Percentiles rank a stretch among this genome's conserved stretches.
Conservation (phyloP, 2,888 invertebrate species). For the Oscheius sp. region DNA sequence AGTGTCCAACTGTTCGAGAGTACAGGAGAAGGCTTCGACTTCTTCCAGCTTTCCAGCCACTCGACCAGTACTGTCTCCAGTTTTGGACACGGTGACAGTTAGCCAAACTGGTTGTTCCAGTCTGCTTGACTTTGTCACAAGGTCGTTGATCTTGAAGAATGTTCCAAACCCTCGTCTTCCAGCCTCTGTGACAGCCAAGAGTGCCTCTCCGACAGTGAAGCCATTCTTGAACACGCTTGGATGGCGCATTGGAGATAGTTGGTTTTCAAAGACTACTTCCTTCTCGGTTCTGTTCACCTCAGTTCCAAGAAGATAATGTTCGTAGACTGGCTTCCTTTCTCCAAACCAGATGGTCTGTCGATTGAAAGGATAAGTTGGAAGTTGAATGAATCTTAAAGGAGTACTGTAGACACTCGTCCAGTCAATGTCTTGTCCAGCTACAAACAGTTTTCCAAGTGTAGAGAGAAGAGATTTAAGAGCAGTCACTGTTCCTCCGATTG, state of each 20-base stretch:
- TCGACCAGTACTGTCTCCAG: conserved; percentile 13
- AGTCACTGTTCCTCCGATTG: conserved; percentile 14
- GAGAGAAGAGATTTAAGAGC: conserved; percentile 4
- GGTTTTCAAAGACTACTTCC: conserved; percentile 45
- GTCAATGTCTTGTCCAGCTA: conserved; percentile 43
- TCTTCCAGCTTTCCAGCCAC: conserved; percentile 5
- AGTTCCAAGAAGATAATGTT: conserved; percentile 63
- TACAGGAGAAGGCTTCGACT: conserved; percentile 9
- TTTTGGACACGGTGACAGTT: conserved; percentile 37
- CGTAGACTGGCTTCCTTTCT: conserved; percentile 48
- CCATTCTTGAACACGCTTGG: conserved; percentile 51
- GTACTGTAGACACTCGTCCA: conserved; percentile 53
- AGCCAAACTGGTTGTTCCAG: conserved; percentile 34
- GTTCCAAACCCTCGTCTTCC: background rate
- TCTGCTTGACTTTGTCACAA: background rate
- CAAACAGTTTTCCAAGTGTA: conserved; percentile 7
- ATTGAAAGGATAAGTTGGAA: conserved; percentile 66
- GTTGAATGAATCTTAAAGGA: conserved; percentile 34
- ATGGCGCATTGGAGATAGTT: conserved; percentile 50
- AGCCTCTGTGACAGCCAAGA: background rate
- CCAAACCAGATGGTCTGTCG: conserved; percentile 55
- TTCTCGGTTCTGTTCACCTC: conserved; percentile 41
- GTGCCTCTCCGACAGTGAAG: conserved; percentile 41
- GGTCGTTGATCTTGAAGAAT: conserved; percentile 4
- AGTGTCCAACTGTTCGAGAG: background rate